A percentile compares a stretch with the other conserved stretches of the same genome.
These are phyloP conservation scores for Felis chaus DNA, from an alignment of 2,113 vertebrate genomes.

Conservation along the genomic window DNA sequence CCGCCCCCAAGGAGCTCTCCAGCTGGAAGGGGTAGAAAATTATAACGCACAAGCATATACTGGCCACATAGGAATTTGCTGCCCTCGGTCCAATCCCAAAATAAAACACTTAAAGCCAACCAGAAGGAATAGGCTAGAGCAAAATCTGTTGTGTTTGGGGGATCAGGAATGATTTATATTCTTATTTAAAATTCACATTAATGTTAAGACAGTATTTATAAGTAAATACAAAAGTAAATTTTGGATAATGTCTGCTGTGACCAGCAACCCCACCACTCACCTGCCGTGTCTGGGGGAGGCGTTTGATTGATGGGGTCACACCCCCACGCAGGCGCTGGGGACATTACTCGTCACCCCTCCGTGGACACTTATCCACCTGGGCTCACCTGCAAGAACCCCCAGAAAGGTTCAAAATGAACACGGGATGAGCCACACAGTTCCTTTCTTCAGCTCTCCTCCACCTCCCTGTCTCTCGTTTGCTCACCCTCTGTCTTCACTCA, in stretches of 20 bases:
- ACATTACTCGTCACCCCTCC: neutral
- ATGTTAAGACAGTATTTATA: neutral
- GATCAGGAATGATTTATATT: neutral
- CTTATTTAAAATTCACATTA: conserved; percentile 21
- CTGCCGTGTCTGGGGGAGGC: neutral
- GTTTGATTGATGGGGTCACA: neutral
- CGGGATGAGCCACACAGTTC: neutral
- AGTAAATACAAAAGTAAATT: neutral
- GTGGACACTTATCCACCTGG: neutral
- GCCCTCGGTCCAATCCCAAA: neutral
- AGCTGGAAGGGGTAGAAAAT: neutral
- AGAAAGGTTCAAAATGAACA: neutral
- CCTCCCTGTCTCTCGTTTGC: neutral
- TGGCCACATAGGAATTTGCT: neutral
- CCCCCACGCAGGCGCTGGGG: neutral
- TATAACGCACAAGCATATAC: neutral
- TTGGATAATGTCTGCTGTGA: neutral
- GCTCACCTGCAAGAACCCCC: neutral
- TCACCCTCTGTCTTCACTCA: neutral
- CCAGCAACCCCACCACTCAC: neutral
- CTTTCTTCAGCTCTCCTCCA: neutral
- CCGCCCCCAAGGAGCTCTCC: neutral
- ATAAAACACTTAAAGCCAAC: conserved; percentile 5
- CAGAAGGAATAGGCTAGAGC: neutral
- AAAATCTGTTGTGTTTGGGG: neutral